phyloP scores from a whole-genome alignment of 2,797 vertebrate genomes.

The Ispidina picta region DNA sequence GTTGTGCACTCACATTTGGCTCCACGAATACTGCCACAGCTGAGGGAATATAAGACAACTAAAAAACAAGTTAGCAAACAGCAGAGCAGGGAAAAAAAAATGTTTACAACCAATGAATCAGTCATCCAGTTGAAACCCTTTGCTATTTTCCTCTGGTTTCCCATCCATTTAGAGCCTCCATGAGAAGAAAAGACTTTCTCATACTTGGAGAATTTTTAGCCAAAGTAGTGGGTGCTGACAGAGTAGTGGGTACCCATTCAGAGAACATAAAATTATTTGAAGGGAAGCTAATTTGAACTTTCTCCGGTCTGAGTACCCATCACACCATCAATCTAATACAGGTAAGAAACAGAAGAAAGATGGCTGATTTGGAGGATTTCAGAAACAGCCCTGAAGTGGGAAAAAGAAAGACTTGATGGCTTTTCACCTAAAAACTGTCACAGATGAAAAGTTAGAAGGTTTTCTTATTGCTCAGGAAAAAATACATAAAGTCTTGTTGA shows the following conservation, averaged over 20 bases:
- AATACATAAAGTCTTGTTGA: background rate
- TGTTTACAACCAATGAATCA: constrained; percentile 30
- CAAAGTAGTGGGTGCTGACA: background rate
- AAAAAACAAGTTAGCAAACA: constrained; percentile 69
- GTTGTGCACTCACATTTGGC: constrained; percentile 57
- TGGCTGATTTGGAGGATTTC: background rate
- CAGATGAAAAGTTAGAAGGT: background rate
- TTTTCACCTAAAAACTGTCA: background rate
- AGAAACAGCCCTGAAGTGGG: background rate
- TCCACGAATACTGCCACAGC: constrained; percentile 60
- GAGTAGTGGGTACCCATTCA: constrained; percentile 5
- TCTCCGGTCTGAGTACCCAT: constrained; percentile 20
- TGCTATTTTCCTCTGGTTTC: background rate
- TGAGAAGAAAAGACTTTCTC: background rate
- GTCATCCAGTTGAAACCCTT: constrained; percentile 40
- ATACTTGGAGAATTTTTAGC: background rate
- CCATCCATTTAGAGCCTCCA: background rate
- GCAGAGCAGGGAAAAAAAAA: constrained; percentile 33
- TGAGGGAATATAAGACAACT: constrained; percentile 72
- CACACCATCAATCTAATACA: background rate
- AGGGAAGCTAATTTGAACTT: constrained; percentile 29
- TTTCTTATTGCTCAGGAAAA: background rate
- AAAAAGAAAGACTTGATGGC: background rate
- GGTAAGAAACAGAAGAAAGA: constrained; percentile 1
- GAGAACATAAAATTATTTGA: constrained; percentile 41